Base-by-base conservation (phyloP, 2,888 invertebrate species). In the Caenorhabditis auriculariae region DNA sequence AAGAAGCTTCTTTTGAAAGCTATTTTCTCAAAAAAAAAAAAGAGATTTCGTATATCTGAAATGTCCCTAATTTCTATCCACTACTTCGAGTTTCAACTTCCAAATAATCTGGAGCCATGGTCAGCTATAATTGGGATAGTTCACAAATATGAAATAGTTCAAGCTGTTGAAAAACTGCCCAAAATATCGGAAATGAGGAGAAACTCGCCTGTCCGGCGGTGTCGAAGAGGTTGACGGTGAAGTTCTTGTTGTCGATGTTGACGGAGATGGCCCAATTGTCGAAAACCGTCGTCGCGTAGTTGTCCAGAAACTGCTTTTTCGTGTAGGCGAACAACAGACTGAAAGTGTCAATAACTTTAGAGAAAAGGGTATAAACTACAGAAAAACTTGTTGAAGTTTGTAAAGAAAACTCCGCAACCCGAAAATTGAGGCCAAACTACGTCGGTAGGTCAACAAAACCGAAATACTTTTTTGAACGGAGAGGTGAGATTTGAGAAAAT, bases 321-420 rank as follows among this genome's bases (percentile, higher is more conserved):
- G 75, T 74, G 63, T 77, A 77, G 38, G 77, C 72, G 60, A 70
- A 65, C 24, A 77, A 66, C 29, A 77, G 54, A 53, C 76, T 76
- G 60, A 23, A 74, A 69, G 15, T n/a, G n/a, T n/a, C n/a, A n/a
- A n/a, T n/a, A n/a, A n/a, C n/a, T n/a, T n/a, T n/a, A n/a, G n/a
- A n/a, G n/a, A n/a, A n/a, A n/a, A n/a, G n/a, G n/a, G n/a, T n/a
- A n/a, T n/a, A n/a, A n/a, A n/a, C n/a, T n/a, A n/a, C n/a, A n/a
- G n/a, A n/a, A n/a, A n/a, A n/a, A n/a, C n/a, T n/a, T n/a, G n/a
- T n/a, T n/a, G n/a, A n/a, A n/a, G n/a, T n/a, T n/a, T n/a, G n/a
- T n/a, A n/a, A n/a, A n/a, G n/a, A n/a, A n/a, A n/a, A n/a, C n/a
- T n/a, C n/a, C n/a, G n/a, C n/a, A n/a, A n/a, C n/a, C n/a, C n/a